Evolutionary conservation across 2,797 vertebrate species (phyloP), one percentile per base, ranked within the genome.

Genomic region (Liparis tanakae): DNA sequence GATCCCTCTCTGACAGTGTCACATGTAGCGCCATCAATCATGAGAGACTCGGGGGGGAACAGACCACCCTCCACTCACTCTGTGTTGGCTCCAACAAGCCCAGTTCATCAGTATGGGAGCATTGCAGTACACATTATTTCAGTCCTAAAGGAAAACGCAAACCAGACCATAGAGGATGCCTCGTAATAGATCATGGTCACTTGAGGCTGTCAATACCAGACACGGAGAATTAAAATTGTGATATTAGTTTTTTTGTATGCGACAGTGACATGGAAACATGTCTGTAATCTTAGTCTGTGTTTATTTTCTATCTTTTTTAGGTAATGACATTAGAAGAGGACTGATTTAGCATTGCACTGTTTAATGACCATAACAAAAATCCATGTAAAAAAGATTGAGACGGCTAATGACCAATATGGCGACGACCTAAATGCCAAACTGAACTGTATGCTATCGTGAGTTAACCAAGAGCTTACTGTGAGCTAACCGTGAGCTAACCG

Each of bases 1-100:
- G 91, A 93, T 92, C 91, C 89, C 86, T 78, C 77, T 79, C 82
- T 92, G 91, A 91, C 92, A 91, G 87, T 91, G 88, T 91, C 87
- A 89, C 85, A 82, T 86, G 87, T 78, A 85, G 83, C 55, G 22
- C 89, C 91, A 92, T 94, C 84, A 90, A 91, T 94, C 91, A 93
- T 85, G 34, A 74, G 76, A 73, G 69, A 62, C 67, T 57, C 74
- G 72, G 77, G 72, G 72, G 76, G 51, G 76, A 88, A 15, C 79
- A 73, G 84, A 87, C 85, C 86, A 81, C 87, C 89, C 88, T 74
- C 78, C 83, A 85, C 81, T 76, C 75, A 20, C 85, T 81, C 80
- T 64, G 70, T 39, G 62, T 58, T 82, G 78, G 82, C 84, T 81
- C 78, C 74, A 74, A 87, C 46, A 22, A 72, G 78, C 80, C 79